Evolutionary conservation across 2,888 invertebrate species (phyloP), one percentile per base, ranked within the genome.

Genomic region (Parnassius mnemosyne): DNA sequence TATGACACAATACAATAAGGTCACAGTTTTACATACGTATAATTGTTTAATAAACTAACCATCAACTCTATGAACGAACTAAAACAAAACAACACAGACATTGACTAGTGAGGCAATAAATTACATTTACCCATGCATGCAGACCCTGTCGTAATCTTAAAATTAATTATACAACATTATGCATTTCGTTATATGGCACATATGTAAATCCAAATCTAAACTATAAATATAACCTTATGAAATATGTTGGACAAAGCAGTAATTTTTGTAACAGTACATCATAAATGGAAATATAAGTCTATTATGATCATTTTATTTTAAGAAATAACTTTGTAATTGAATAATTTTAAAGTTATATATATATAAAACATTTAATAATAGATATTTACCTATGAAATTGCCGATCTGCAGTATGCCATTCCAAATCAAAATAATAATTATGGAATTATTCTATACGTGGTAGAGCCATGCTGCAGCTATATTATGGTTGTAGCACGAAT

Each of bases 101-200:
- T 81, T 83, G 84, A 84, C 84, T 84, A 84, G 83, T 76, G 74
- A 78, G 75, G 74, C 77, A 77, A 70, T 70, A 67, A 65, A 64
- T 72, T 68, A 60, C 25, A 66, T 66, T 68, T 50, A 57, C 34
- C 43, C 57, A 62, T 55, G 25, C 57, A 57, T 50, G 42, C 44
- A 51, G 70, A 77, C 74, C 73, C 76, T 76, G 75, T 72, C 65
- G 41, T 52, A 42, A 61, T 47, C 57, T 64, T 61, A 56, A 57
- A 59, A 49, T 54, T 46, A 63, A 58, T 54, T 41, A 41, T 51
- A 42, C 41, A 34, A 42, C 41, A 60, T 42, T 53, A 47, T 41
- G 46, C 53, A 20, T 54, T 51, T 50, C 3, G 50, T 25, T 58
- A 63, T 58, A 63, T 63, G 63, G 63, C 63, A 63, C 63, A 52